These are phyloP conservation scores for Panagrolaimus sp. DNA, from an alignment of 1,140 invertebrate species.

Conservation along the genomic window DNA sequence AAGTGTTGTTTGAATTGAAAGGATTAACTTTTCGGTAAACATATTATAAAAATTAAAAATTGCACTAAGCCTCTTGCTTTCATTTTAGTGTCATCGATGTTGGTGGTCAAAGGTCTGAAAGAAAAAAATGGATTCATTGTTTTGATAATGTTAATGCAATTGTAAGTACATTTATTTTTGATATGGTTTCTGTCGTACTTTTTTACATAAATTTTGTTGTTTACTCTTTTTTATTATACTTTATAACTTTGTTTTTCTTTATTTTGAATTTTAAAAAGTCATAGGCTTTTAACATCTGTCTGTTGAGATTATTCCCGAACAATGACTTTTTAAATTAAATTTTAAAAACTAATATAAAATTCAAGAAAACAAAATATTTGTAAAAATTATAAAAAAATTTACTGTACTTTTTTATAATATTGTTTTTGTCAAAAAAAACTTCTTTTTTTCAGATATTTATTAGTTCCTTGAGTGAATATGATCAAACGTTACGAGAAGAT, in stretches of 20 bases:
- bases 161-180: not conserved
- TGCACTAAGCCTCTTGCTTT: not conserved
- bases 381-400: too few relatives aligned
- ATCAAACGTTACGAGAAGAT: slow-evolving; percentile 63
- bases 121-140: slow-evolving; percentile 71
- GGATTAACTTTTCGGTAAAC: slow-evolving; percentile 55
- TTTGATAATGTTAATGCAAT: slow-evolving; percentile 63
- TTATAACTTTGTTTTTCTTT: slow-evolving; percentile 17
- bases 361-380: too few relatives aligned
- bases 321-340: too few relatives aligned
- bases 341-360: too few relatives aligned
- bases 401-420: not conserved
- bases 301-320: too few relatives aligned
- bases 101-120: slow-evolving; percentile 73
- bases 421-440: not conserved
- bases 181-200: too few relatives aligned
- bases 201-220: too few relatives aligned
- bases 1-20: slow-evolving; percentile 58
- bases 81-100: slow-evolving; percentile 62
- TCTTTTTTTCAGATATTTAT: slow-evolving; percentile 58
- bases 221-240: not conserved
- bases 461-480: slow-evolving; percentile 62
- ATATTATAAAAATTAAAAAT: slow-evolving; percentile 19
- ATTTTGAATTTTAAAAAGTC: slow-evolving; percentile 25
- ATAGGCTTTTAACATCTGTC: too few relatives aligned